phyloP scores from a whole-genome alignment of 2,797 vertebrate species.

The Notamacropus eugenii region DNA sequence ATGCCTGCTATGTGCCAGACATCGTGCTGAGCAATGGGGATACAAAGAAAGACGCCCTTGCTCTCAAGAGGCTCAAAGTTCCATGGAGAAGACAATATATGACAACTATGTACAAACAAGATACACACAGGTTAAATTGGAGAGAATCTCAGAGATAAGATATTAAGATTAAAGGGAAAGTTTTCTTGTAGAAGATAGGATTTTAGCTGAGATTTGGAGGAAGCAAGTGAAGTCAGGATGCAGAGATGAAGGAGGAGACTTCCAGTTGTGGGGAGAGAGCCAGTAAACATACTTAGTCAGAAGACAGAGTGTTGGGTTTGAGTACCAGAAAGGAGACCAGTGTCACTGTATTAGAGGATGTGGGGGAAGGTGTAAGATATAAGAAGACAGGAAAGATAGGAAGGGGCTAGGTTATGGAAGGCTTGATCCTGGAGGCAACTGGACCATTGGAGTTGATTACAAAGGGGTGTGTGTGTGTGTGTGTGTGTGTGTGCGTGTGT shows the following conservation, averaged over 20 bases:
- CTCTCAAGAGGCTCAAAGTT: not conserved
- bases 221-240: not conserved
- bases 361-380: rapidly evolving
- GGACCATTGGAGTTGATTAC: not conserved
- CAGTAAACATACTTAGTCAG: not conserved
- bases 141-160: not conserved
- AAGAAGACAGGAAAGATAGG: not conserved
- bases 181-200: slow-evolving; percentile 12
- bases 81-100: not conserved
- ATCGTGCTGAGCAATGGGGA: not conserved
- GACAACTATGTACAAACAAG: not conserved
- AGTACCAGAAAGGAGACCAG: not conserved
- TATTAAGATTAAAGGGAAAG: not conserved
- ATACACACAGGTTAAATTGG: not conserved
- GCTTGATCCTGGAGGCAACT: not conserved
- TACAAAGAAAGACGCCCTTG: not conserved
- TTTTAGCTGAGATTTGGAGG: slow-evolving; percentile 15
- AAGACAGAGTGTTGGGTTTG: not conserved
- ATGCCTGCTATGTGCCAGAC: not conserved
- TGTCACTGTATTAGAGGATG: not conserved
- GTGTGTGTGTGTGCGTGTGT: not conserved
- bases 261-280: not conserved
- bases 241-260: not conserved
- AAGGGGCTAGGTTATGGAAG: not conserved
- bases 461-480: not conserved